Conservation (phyloP, 1,140 invertebrate genomes). For the Pseudobourletiella spinata region DNA sequence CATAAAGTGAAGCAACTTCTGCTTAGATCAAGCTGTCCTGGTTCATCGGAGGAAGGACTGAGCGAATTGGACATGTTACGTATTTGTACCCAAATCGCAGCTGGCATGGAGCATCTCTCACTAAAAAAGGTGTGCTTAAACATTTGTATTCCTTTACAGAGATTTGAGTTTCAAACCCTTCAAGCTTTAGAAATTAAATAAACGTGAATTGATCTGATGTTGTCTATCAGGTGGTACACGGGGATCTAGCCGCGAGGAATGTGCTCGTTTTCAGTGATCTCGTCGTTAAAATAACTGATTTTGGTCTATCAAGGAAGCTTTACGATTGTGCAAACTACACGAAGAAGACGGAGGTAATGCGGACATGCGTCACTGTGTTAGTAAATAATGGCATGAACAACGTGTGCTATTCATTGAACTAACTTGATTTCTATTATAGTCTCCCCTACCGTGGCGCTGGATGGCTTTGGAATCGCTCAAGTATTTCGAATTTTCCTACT, state of each 20-base stretch:
- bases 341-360: constrained; percentile 28
- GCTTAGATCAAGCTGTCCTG: too few species aligned
- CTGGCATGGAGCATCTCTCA: background rate
- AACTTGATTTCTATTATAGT: background rate
- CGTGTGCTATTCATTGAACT: background rate
- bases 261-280: background rate
- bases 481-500: constrained; percentile 41
- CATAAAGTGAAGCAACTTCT: too few species aligned
- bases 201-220: background rate
- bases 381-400: background rate
- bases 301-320: constrained; percentile 45
- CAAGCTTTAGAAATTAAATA: background rate
- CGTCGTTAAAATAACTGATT: constrained; percentile 41
- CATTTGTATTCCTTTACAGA: background rate
- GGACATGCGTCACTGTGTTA: background rate
- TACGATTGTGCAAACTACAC: constrained; percentile 5
- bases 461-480: constrained; percentile 45
- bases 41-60: too few species aligned
- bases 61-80: background rate
- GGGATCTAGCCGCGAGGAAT: background rate
- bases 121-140: background rate
- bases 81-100: background rate
- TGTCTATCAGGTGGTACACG: background rate
- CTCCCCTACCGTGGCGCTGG: constrained; percentile 44
- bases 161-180: background rate